Percentiles rank a stretch among this genome's conserved stretches.
phyloP scores from a whole-genome alignment of 2,797 vertebrate genomes.

The Pangasius krempfi region DNA sequence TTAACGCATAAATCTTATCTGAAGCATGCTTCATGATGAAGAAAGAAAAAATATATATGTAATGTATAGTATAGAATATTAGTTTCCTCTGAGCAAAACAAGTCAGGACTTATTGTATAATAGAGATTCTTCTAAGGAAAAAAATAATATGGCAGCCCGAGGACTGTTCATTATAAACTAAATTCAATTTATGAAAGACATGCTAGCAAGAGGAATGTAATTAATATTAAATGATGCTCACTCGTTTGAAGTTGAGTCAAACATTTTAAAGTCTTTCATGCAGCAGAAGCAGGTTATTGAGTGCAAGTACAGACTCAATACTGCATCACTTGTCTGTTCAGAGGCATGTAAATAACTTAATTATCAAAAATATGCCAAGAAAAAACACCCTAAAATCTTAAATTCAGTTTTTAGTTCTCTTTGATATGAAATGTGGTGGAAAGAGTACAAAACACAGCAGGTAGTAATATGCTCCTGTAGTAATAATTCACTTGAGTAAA shows the following conservation, averaged over 20 bases:
- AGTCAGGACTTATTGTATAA: too few species aligned
- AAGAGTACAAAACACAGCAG: neutral
- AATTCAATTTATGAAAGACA: neutral
- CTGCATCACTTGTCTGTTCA: neutral
- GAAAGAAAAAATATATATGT: too few species aligned
- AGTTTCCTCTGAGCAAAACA: neutral
- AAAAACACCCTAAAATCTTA: neutral
- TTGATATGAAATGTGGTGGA: neutral
- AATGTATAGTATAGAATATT: neutral
- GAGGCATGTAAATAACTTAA: neutral
- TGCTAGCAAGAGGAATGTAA: conserved; percentile 1
- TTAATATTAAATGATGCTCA: neutral
- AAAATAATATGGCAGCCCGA: neutral
- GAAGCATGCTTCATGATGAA: neutral
- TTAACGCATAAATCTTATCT: neutral
- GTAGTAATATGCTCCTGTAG: neutral
- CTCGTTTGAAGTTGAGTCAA: neutral
- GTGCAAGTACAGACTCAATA: neutral
- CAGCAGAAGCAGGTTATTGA: neutral
- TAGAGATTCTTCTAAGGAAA: neutral
- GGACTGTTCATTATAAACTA: neutral
- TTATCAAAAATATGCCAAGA: neutral
- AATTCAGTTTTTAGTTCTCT: neutral
- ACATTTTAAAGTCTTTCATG: neutral
- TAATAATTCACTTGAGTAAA: neutral